Conservation (phyloP, 2,113 vertebrate species). For the Serilophus lunatus region DNA sequence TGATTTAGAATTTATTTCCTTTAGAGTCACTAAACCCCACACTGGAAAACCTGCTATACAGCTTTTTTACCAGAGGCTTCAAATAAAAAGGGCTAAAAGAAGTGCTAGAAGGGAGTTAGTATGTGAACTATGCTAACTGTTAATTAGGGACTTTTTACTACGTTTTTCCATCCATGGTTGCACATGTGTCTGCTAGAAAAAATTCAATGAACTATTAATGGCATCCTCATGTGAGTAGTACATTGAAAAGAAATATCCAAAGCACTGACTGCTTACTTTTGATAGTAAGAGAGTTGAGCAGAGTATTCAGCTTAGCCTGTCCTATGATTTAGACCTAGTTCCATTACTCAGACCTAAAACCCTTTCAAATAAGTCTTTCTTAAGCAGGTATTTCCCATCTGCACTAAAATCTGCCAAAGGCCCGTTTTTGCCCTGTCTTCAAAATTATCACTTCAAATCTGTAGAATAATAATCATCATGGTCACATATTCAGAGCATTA, state of each 20-base stretch:
- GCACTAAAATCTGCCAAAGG: not conserved
- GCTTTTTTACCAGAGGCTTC: not conserved
- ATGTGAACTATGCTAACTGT: not conserved
- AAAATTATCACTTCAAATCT: not conserved
- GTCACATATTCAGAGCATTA: not conserved
- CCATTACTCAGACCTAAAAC: not conserved
- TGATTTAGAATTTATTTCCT: not conserved
- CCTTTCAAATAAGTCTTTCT: not conserved
- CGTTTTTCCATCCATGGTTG: not conserved
- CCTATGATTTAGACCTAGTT: not conserved
- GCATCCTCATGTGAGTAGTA: not conserved
- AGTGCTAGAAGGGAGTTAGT: not conserved
- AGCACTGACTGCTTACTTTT: not conserved
- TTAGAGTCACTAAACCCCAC: not conserved
- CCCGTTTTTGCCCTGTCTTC: not conserved
- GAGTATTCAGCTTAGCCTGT: not conserved
- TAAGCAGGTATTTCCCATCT: not conserved
- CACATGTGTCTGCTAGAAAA: not conserved
- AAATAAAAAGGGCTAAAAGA: not conserved
- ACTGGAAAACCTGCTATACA: not conserved
- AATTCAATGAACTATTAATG: not conserved
- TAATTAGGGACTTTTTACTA: not conserved
- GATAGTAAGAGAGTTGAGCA: not conserved
- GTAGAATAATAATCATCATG: not conserved
- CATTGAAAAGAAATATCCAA: not conserved